Percentiles rank a stretch among this genome's conserved stretches.
These are phyloP conservation scores for Ctena decussata DNA, from an alignment of 2,888 invertebrate species.

Conservation along the genomic window DNA sequence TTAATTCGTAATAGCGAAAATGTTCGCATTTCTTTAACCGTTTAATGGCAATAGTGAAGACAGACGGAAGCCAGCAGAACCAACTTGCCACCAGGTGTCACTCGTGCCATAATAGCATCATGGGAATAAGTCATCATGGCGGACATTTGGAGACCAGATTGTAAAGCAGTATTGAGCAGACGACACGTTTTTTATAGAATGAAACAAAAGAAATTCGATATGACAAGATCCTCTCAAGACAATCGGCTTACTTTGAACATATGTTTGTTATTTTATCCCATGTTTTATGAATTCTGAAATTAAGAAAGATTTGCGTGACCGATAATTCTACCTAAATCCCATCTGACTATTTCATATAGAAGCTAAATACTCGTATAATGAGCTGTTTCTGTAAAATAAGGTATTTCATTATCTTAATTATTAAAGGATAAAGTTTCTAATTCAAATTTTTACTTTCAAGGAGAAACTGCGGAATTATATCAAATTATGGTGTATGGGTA, in stretches of 20 bases:
- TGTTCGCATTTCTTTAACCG: too few relatives aligned
- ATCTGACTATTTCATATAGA: background rate
- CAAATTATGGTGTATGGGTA: too few relatives aligned
- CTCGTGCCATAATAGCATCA: slow-evolving; percentile 51
- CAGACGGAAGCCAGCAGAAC: too few relatives aligned
- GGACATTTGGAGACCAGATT: slow-evolving; percentile 66
- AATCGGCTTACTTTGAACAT: slow-evolving; percentile 4
- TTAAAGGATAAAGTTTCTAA: too few relatives aligned
- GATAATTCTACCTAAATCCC: background rate
- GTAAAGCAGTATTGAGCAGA: background rate
- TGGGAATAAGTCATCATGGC: slow-evolving; percentile 63
- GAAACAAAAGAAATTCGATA: background rate
- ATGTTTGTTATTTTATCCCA: background rate
- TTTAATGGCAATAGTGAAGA: too few relatives aligned
- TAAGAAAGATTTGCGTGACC: background rate
- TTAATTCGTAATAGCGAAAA: too few relatives aligned
- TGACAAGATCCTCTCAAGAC: background rate
- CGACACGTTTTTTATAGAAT: background rate
- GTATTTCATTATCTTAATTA: too few relatives aligned
- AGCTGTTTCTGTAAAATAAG: too few relatives aligned
- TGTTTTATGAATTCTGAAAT: background rate
- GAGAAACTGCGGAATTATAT: too few relatives aligned
- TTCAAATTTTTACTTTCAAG: too few relatives aligned
- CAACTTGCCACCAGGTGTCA: slow-evolving; percentile 63
- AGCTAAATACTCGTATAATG: too few relatives aligned